phyloP scores from a whole-genome alignment of 37 sponge, comb jelly and placozoan species.

The Chondrosia reniformis region DNA sequence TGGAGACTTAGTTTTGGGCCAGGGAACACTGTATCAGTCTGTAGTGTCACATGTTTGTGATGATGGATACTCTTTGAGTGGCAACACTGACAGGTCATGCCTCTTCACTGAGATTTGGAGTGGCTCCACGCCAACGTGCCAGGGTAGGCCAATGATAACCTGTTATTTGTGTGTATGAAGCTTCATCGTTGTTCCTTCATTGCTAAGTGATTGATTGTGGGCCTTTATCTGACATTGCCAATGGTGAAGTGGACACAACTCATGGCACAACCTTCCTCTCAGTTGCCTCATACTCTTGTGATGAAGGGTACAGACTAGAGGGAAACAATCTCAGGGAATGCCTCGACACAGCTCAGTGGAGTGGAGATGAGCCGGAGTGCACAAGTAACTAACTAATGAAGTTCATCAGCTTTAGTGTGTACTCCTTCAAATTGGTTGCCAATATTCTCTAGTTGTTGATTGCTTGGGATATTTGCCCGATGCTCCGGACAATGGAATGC shows the following conservation, averaged over 20 bases:
- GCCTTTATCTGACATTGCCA: neutral
- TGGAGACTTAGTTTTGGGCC: no score
- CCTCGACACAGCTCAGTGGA: conserved; percentile 49
- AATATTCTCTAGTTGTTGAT: conserved; percentile 12
- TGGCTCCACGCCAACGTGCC: neutral
- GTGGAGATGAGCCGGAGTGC: conserved; percentile 51
- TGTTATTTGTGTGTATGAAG: no score
- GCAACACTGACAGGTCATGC: neutral
- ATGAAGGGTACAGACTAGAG: conserved; percentile 41
- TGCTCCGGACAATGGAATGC: no score
- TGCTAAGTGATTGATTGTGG: conserved; percentile 44
- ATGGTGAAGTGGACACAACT: conserved; percentile 32
- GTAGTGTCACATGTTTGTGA: no score
- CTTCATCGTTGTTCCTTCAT: no score
- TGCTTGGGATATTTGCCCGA: no score
- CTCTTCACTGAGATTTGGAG: neutral
- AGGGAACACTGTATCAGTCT: no score
- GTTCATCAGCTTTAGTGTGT: conserved; percentile 19
- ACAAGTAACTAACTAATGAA: conserved; percentile 9
- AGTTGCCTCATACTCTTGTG: conserved; percentile 42
- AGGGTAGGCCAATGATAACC: no score
- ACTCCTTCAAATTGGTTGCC: no score
- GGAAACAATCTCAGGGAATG: conserved; percentile 41
- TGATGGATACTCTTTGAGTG: conserved; percentile 1
- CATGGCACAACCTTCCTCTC: conserved; percentile 18